Conservation (phyloP, 2,113 vertebrate species). For the Fregata magnificens region DNA sequence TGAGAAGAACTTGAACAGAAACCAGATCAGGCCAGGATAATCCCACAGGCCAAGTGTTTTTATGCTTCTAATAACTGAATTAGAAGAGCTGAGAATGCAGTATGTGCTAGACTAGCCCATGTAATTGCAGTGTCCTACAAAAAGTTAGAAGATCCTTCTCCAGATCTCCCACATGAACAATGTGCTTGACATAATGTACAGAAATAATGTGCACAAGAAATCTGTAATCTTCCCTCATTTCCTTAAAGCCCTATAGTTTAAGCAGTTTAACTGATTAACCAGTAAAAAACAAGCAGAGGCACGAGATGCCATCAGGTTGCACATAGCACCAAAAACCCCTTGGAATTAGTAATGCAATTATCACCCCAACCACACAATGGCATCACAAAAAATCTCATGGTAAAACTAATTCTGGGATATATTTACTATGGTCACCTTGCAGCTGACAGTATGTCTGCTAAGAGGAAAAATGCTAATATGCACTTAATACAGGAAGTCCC, state of each 20-base stretch:
- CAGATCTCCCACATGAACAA: background rate
- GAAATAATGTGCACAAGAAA: background rate
- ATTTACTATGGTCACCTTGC: background rate
- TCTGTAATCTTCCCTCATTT: background rate
- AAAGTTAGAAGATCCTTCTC: background rate
- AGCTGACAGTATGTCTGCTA: background rate
- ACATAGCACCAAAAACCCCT: background rate
- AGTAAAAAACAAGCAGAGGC: background rate
- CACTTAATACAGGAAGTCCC: background rate
- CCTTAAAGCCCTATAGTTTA: background rate
- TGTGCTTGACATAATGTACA: background rate
- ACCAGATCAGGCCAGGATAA: background rate
- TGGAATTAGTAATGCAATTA: background rate
- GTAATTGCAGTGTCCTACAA: background rate
- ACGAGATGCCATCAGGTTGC: background rate
- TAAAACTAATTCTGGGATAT: background rate
- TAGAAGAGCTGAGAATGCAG: background rate
- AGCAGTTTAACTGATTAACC: background rate
- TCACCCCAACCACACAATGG: background rate
- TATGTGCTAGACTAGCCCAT: background rate
- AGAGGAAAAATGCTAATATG: background rate
- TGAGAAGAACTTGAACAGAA: background rate
- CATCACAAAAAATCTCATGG: background rate
- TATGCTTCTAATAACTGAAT: background rate
- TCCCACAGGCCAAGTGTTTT: background rate